Evolutionary conservation across 92 coral and sea anemone genomes (phyloP), one percentile per base, ranked within the genome.

Genomic region (Micromussa lordhowensis): DNA sequence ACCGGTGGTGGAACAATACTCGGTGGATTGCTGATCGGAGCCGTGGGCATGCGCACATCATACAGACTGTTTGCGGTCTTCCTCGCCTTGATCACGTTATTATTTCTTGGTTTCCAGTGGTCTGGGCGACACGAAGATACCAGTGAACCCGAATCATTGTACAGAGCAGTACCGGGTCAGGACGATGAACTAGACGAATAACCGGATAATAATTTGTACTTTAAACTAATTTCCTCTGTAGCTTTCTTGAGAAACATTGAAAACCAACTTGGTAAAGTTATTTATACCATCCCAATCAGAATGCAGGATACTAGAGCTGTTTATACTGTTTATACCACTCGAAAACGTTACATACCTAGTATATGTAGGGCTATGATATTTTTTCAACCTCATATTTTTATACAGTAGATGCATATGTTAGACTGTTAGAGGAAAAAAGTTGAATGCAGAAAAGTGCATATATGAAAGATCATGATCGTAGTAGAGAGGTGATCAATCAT

Each of bases 41-140:
- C 13, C 4, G 40, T 73, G 1, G 87, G 87, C 26, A 75, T 84
- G 34, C 87, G 87, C 18, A 2, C 22, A 0, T 5, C 87, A 1
- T 84, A 84, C 80, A 72, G 80, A 57, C 32, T 84, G 18, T 84
- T 72, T 58, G 87, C 87, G 53, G 80, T 59, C 24, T 82, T 82
- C 76, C 85, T 82, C 1, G 61, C 61, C 17, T 28, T 82, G 51
- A 32, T 40, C 7, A 40, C 68, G 36, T 28, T 82, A 3, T 68
- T 68, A 22, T 82, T 82, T 7, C 76, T 82, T 26, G 85, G 59
- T 22, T 82, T 53, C 29, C 85, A 82, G 36, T 82, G 85, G 85
- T 69, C 29, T n/a, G 75, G 58, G 5, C 24, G 54, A 48, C 44
- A 82, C 17, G 75, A 64, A 79, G 28, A 55, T 79, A 30, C 69